Percentiles rank a stretch among this genome's conserved stretches.
Conservation (phyloP, 2,888 invertebrate genomes). For the Cryptops parisi region DNA sequence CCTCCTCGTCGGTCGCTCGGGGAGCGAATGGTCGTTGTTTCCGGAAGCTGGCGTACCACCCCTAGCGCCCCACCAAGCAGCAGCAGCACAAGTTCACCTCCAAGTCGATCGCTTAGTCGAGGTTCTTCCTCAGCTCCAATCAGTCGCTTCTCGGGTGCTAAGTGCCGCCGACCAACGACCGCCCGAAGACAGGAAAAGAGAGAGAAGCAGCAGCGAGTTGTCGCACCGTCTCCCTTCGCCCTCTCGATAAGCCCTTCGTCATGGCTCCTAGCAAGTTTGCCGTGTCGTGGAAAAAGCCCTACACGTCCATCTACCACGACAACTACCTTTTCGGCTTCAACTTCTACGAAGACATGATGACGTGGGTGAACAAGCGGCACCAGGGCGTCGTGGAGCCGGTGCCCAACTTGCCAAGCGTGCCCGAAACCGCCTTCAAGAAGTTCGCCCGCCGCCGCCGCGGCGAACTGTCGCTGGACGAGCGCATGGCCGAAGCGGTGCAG, state of each 20-base stretch:
- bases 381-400: constrained; percentile 2
- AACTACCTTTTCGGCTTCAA: constrained; percentile 73
- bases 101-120: no score
- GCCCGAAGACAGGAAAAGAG: no score
- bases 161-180: no score
- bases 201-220: neutral
- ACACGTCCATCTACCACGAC: constrained; percentile 56
- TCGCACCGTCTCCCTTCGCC: neutral
- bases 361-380: constrained; percentile 47
- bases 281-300: constrained; percentile 40
- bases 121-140: no score
- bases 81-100: no score
- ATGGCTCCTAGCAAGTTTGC: constrained; percentile 16
- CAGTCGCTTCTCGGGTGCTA: no score
- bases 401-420: constrained; percentile 12
- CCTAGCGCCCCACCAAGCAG: no score
- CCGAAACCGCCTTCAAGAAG: constrained; percentile 15
- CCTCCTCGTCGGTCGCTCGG: no score
- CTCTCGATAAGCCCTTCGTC: neutral
- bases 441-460: constrained; percentile 8
- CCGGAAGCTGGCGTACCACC: no score
- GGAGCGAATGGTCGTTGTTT: no score
- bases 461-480: neutral
- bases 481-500: neutral
- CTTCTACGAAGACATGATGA: constrained; percentile 75